Evolutionary conservation across 1,140 invertebrate genomes (phyloP), one percentile per base, ranked within the genome.

Genomic region (Hylyphantes graminicola): DNA sequence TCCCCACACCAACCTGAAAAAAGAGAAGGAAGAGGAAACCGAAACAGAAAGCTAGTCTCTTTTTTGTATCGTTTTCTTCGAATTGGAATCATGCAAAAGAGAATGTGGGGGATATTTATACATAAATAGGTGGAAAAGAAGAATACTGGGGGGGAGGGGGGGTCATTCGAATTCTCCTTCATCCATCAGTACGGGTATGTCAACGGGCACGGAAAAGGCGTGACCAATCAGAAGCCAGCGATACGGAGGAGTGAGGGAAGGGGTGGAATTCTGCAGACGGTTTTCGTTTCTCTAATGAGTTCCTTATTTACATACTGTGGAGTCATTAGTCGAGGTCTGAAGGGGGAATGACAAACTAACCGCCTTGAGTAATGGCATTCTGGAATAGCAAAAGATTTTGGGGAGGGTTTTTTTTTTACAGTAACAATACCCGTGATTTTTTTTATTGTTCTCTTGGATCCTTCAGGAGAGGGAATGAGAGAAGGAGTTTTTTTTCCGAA

Each of bases 261-360:
- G 63, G 80, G 80, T 57, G 55, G 80, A 59, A 74, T 61, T 83
- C 75, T 83, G 48, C 70, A 83, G 80, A 83, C 80, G 80, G 70
- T 83, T 83, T 83, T 83, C 80, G 80, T 83, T 74, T 83, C 80
- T 73, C 80, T 83, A 83, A 83, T 83, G 80, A 83, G 80, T 74
- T 57, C 80, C 80, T 83, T 83, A 83, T 83, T 83, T 83, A 83
- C 80, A 83, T 83, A 83, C 80, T 74, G 35, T 63, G 72, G 68
- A 83, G 80, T 83, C 80, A 83, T 83, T 83, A 83, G 80, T 83
- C 63, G 59, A 51, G 53, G 80, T 35, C 80, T 73, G 72, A 83
- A 75, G 59, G 72, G 19, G 79, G 61, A 50, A 74, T 75, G 70
- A 75, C 70, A 74, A 83, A 83, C 72, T 75, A 74, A 83, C 80